Evolutionary conservation across 92 coral and sea anemone genomes (phyloP), one percentile per base, ranked within the genome.

Genomic region (Epizoanthus rinbou): DNA sequence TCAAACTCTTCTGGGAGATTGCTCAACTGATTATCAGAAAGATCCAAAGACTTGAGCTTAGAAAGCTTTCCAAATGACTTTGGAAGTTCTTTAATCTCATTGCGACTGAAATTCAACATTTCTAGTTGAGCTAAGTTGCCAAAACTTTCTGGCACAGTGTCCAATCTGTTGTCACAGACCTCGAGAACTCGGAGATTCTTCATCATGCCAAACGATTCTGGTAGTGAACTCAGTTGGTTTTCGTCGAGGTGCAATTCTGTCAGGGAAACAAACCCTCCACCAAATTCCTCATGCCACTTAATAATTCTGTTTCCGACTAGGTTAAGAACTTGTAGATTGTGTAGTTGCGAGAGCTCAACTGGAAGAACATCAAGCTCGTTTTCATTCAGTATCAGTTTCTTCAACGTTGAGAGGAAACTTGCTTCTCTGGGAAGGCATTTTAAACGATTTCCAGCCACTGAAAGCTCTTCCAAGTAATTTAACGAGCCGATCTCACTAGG

Each of bases 221-320:
- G 98, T 50, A 96, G 68, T 2, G 59, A 15, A 2, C 74, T n/a
- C 67, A 96, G 73, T 65, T 84, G 60, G 63, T 96, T 96, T 80
- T 96, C 99, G 23, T 94, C 99, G 43, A 94, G 73, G 69, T 92
- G 91, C 56, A 96, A 73, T 69, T 94, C 98, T 37, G 79, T 73
- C 59, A 96, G 82, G 31, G 65, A 50, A 76, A 21, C 60, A 24
- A 94, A 73, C 19, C 92, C 94, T 69, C 71, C 76, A 57, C 91
- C 86, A 68, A 84, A 83, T 52, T 86, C 90, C 50, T 75, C 85
- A 3, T 76, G 82, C 87, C 93, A 88, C 17, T 39, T 69, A 16
- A 74, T 68, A 45, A 96, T 80, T 52, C 75, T 72, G 83, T 96
- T 96, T 10, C 93, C 99, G 6, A 85, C 83, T 15, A 91, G 71